phyloP scores from a whole-genome alignment of 2,113 vertebrate genomes.

The Silurus meridionalis region DNA sequence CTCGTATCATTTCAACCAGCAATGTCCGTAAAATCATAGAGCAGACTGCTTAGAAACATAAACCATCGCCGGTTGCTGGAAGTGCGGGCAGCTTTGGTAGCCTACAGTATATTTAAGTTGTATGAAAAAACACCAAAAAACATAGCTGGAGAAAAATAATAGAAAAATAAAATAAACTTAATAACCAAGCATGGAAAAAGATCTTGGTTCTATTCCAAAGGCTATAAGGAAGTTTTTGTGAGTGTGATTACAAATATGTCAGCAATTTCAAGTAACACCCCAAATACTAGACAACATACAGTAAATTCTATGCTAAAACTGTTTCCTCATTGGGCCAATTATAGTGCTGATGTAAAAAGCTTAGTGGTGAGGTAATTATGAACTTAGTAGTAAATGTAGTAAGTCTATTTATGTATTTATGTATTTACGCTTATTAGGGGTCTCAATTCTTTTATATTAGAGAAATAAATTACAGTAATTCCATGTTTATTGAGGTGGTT shows the following conservation, averaged over 20 bases:
- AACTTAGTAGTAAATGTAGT: no score
- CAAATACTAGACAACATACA: neutral
- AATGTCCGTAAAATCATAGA: conserved; percentile 9
- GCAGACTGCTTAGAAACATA: conserved; percentile 26
- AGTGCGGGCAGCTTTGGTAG: conserved; percentile 23
- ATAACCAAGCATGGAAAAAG: conserved; percentile 19
- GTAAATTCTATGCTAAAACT: neutral
- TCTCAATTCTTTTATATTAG: no score
- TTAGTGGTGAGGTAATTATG: no score
- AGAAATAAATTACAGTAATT: no score
- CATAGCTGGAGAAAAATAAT: conserved; percentile 9
- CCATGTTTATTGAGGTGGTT: no score
- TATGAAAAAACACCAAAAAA: conserved; percentile 30
- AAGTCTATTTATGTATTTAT: no score
- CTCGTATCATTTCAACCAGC: conserved; percentile 50
- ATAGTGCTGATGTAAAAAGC: no score
- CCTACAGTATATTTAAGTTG: conserved; percentile 37
- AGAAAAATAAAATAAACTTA: neutral
- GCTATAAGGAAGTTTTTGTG: neutral
- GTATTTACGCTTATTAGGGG: no score
- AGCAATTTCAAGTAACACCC: neutral
- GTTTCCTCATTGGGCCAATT: no score
- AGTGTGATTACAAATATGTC: neutral
- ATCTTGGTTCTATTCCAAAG: neutral
- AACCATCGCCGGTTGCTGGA: neutral